Base-by-base conservation (phyloP, 2,888 invertebrate species). In the Patella depressa region DNA sequence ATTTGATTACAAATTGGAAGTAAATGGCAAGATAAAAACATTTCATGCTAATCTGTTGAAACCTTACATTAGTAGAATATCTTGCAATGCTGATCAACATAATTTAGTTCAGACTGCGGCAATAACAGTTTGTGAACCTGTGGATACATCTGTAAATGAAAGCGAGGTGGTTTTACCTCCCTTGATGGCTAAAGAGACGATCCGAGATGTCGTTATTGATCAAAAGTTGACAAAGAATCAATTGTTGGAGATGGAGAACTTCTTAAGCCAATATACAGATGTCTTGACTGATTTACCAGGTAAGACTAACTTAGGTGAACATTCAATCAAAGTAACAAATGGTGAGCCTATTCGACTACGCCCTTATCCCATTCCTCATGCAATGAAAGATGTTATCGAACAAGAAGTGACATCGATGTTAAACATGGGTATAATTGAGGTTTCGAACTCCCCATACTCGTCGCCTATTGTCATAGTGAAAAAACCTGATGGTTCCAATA, bases 381-480 rank as follows among this genome's bases (percentile, higher is more conserved):
- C n/a, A n/a, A n/a, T n/a, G n/a, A n/a, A n/a, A n/a, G n/a, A n/a
- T n/a, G n/a, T n/a, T n/a, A 29, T 55, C 4, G 29, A 29, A 29
- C 29, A 29, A 29, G 29, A 29, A 29, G 29, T 65, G 53, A 54
- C 72, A 45, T 78, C 82, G 15, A 82, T 84, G 81, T 74, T 81
- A 54, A 45, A 82, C 3, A 73, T 79, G 65, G 78, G 76, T 14
- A 73, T 84, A 19, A 82, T 83, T 24, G 81, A 83, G 74, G 76
- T 78, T 5, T 84, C 83, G 3, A 34, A 76, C 29, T 78, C 77
- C 59, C 78, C 81, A 55, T 85, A 81, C 76, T 76, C 78, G 29
- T 78, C 83, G 12, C 83, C 84, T 54, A 57, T 81, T 15, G 79
- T 84, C 2, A 53, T 83, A 12, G 80, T 81, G 17, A 80, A 76